Evolutionary conservation across 1,140 invertebrate genomes (phyloP), one percentile per base, ranked within the genome.

Genomic region (Trachelipus rathkii): DNA sequence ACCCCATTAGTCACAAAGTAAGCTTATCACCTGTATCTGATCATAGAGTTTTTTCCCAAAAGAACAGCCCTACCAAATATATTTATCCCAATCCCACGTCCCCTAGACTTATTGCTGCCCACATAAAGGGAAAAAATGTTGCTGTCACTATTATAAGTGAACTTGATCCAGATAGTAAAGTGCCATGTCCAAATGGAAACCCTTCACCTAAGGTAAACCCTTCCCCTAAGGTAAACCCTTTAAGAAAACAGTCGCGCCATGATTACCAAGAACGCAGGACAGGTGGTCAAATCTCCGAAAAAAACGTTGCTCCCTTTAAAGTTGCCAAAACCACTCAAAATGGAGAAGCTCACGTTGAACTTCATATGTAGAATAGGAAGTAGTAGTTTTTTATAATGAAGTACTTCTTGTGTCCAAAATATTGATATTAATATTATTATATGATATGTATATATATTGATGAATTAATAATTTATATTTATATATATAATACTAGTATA

Each of bases 401-500:
- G 8, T 15, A 60, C 19, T 60, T 60, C 2, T 1, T 15, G 19
- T 60, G n/a, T n/a, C n/a, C 50, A 4, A 60, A 60, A 60, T 15
- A 60, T 60, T 60, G 11, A 19, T 15, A 3, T 60, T 4, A 13
- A 60, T 60, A n/a, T n/a, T n/a, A n/a, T n/a, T n/a, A n/a, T n/a
- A n/a, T n/a, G n/a, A n/a, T 19, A 60, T 60, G 8, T 60, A 60
- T 60, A 60, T 60, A 60, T n/a, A 60, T 60, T 4, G 2, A 60
- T 60, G 8, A n/a, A 60, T 60, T 4, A 4, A 60, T 60, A 13
- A 15, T 60, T 4, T 60, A 60, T 60, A 60, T n/a, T 4, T 60
- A 60, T 60, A 60, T 60, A 60, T 60, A 60, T 60, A 60, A n/a
- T n/a, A n/a, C n/a, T n/a, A n/a, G n/a, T 60, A 60, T 60, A 60